Evolutionary conservation across 2,797 vertebrate genomes (phyloP), one percentile per base, ranked within the genome.

Genomic region (Tapera naevia): DNA sequence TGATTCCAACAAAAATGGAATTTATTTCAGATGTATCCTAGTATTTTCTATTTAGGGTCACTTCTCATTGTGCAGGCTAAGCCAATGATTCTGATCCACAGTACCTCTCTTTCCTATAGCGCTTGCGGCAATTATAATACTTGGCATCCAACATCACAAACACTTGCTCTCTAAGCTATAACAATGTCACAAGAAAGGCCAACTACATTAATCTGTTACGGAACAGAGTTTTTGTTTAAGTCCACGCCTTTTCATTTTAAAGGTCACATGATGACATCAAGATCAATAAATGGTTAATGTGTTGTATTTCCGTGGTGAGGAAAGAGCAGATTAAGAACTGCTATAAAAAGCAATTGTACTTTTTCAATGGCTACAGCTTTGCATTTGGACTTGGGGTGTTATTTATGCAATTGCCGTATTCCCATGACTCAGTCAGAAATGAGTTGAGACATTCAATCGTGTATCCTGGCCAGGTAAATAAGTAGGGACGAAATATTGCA

Each of bases 351-450:
- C 37, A 80, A 18, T 66, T 80, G 74, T 69, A 43, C 32, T 85
- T 94, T 93, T 86, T 58, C 83, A 75, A 17, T 71, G 62, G 73
- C 73, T 87, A 32, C 54, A 72, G 79, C 67, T 91, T 93, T 83
- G 84, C 80, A 23, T 94, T 91, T 93, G 90, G 71, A 94, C 74
- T 95, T 76, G 51, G 54, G 60, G 33, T 88, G 54, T 92, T 93
- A 86, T 89, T 95, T 94, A 80, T 80, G 66, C 86, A 86, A 91
- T 93, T 91, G 78, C 84, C 53, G 19, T 89, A 83, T 94, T 96
- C 94, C 86, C 89, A 84, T 45, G 86, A 71, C 70, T 93, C 74
- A 1, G 4, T 94, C 91, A 67, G 82, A 94, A 95, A 93, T 4
- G 79, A 84, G 54, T 88, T 87, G 64, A 67, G 88, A 93, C 92